Conservation (phyloP, 2,888 invertebrate genomes). For the Meta bourneti region DNA sequence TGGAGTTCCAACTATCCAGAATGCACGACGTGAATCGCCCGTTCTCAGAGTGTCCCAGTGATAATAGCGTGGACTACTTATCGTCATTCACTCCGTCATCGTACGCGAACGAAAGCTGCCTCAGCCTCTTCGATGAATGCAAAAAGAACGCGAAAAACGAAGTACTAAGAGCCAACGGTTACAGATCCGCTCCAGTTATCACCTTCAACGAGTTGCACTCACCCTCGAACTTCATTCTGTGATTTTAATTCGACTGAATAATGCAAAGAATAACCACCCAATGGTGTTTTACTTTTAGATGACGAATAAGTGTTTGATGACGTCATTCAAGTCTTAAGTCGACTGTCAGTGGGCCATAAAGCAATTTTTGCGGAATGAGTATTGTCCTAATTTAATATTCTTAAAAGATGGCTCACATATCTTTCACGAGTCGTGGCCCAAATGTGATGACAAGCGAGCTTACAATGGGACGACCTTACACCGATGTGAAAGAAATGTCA, state of each 20-base stretch:
- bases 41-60: conserved; percentile 38
- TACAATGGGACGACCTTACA: neutral
- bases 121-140: conserved; percentile 63
- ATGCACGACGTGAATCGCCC: neutral
- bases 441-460: conserved; percentile 1
- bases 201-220: conserved; percentile 42
- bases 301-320: too few relatives aligned
- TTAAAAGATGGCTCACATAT: neutral
- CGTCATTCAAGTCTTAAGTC: too few relatives aligned
- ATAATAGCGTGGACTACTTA: neutral
- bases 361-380: too few relatives aligned
- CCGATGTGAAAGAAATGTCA: neutral
- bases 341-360: too few relatives aligned
- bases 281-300: too few relatives aligned
- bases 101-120: conserved; percentile 54
- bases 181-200: conserved; percentile 66
- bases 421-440: neutral
- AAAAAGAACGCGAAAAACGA: conserved; percentile 58
- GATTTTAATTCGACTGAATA: neutral
- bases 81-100: neutral
- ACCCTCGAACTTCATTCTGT: conserved; percentile 56
- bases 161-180: conserved; percentile 36
- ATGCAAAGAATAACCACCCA: too few relatives aligned
- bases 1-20: neutral
- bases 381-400: too few relatives aligned